Percentiles rank a stretch among this genome's conserved stretches.
Conservation (phyloP, 2,888 invertebrate genomes). For the Ectemnius cavifrons region DNA sequence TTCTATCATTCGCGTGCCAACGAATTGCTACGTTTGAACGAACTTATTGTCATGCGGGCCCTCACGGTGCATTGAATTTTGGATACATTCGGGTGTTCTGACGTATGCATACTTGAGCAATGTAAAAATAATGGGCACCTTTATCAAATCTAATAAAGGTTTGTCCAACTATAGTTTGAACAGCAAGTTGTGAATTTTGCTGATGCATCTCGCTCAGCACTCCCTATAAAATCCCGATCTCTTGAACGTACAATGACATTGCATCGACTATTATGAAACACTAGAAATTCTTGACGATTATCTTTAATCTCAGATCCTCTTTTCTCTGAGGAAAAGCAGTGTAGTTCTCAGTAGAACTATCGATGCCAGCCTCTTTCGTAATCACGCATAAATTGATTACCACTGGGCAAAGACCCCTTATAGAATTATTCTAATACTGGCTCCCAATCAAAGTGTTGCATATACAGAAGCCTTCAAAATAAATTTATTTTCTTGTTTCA, state of each 20-base stretch:
- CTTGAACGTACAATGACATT: background rate
- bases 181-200: constrained; percentile 34
- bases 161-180: too few relatives aligned
- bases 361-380: background rate
- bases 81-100: too few relatives aligned
- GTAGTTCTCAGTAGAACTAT: background rate
- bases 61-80: too few relatives aligned
- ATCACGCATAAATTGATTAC: background rate
- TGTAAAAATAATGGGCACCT: too few relatives aligned
- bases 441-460: background rate
- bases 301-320: constrained; percentile 18
- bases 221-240: too few relatives aligned
- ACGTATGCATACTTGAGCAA: too few relatives aligned
- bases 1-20: background rate
- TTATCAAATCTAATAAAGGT: too few relatives aligned
- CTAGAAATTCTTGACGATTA: constrained; percentile 27
- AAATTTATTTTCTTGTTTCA: too few relatives aligned
- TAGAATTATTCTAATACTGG: background rate
- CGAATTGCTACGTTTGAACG: too few relatives aligned
- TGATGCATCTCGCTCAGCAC: too few relatives aligned
- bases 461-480: background rate
- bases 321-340: background rate
- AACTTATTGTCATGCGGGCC: too few relatives aligned
- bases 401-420: background rate
- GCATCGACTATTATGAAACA: constrained; percentile 51